Base-by-base conservation (phyloP, 2,888 invertebrate species). In the Spisula subtruncata region DNA sequence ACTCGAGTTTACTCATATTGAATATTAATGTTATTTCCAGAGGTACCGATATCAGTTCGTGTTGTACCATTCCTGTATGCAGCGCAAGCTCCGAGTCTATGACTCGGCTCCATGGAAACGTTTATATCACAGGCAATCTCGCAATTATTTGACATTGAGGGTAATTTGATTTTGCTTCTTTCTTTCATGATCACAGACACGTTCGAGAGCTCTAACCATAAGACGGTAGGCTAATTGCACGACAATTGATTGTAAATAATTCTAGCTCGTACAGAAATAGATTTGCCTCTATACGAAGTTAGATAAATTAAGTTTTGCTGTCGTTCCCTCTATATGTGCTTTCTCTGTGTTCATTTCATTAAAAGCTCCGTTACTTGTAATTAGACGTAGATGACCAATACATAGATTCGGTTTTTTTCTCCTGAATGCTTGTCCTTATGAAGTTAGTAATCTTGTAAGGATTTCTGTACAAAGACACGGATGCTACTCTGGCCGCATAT, bases 111-210 rank as follows among this genome's bases (percentile, higher is more conserved):
- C 16, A 29, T 89, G 35, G 93, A 93, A 66, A 90, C 91, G 5
- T 90, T 89, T 25, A 86, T 93, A 56, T 89, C 93, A 56, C 92
- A 92, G 80, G 75, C 90, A 48, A 90, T 93, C n/a, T 89, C 93
- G 2, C 85, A 92, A 81, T 87, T 91, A 54, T 92, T 93, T 48
- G 93, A 93, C 88, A 91, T 93, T 56, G 92, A 92, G 81, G n/a
- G n/a, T 93, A 90, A 86, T 79, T 54, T 35, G 85, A 79, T 85
- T 56, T 48, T 80, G 32, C n/a, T 79, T 8, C 12, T 20, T 71
- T 71, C 71, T 29, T 71, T 71, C 32, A 79, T 85, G 75, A 85
- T 79, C 54, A 54, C 8, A 46, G 79, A 25, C 75, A 1, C 41
- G 54, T 35, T 12, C 5, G 18, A 79, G 16, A 85, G n/a, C 20